phyloP scores from a whole-genome alignment of 2,797 vertebrate species.

The Lycodopsis pacificus region DNA sequence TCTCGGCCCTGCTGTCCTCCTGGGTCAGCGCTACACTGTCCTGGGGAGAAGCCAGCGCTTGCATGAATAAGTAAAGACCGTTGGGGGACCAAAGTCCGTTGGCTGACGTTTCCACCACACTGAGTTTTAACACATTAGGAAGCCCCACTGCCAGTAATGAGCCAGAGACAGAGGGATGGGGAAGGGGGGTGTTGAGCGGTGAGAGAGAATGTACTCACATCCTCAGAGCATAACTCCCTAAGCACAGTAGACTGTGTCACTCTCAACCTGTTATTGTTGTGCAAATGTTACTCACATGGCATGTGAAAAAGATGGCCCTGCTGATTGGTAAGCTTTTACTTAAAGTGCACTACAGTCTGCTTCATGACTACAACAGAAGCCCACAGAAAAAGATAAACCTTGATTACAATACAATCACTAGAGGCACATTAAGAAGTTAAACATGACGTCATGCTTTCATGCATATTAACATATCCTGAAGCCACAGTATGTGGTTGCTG shows the following conservation, averaged over 20 bases:
- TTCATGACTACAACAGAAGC: background rate
- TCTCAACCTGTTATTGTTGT: conserved; percentile 71
- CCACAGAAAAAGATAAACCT: background rate
- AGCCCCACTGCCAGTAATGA: conserved; percentile 78
- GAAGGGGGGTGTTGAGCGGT: conserved; percentile 25
- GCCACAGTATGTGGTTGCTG: background rate
- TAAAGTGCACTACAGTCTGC: background rate
- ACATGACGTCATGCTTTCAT: background rate
- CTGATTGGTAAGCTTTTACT: conserved; percentile 30
- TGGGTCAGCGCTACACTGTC: conserved; percentile 73
- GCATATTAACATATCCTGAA: background rate
- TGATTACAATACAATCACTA: background rate
- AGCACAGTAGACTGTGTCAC: conserved; percentile 49
- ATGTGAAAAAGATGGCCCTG: conserved; percentile 22
- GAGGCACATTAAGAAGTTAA: background rate
- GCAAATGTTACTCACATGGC: conserved; percentile 47
- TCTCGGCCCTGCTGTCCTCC: conserved; percentile 64
- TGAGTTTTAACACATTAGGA: conserved; percentile 84
- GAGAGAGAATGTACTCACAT: conserved; percentile 49
- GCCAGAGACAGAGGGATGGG: conserved; percentile 61
- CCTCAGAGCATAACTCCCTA: conserved; percentile 52
- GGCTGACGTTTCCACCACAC: conserved; percentile 80
- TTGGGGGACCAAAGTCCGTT: conserved; percentile 79
- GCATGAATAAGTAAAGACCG: conserved; percentile 84
- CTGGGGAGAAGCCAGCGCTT: conserved; percentile 74